phyloP scores from a whole-genome alignment of 2,888 invertebrate species.

The Dynastes grantii region DNA sequence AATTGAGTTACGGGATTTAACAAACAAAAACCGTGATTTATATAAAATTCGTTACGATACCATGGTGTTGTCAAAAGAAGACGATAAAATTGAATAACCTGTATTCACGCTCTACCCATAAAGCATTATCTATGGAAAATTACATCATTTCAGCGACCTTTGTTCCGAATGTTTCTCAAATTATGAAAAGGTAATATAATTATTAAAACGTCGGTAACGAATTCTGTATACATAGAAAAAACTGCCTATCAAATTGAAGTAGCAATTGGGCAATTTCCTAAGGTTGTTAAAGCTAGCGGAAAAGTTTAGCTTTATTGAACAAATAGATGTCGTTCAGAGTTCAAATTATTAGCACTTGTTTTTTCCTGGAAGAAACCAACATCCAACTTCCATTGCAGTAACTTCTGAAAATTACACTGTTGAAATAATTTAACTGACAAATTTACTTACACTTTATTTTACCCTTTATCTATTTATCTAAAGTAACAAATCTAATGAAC shows the following conservation, averaged over 20 bases:
- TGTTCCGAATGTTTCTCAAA: neutral
- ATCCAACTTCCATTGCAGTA: neutral
- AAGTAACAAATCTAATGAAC: constrained; percentile 46
- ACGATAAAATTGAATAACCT: constrained; percentile 10
- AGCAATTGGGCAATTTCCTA: neutral
- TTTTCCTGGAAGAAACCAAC: neutral
- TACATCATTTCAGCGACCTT: neutral
- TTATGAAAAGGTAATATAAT: neutral
- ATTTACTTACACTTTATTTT: constrained; percentile 24
- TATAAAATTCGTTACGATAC: constrained; percentile 20
- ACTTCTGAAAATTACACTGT: constrained; percentile 3
- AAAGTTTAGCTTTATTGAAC: too few relatives aligned
- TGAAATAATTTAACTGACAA: constrained; percentile 7
- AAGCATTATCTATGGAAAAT: neutral
- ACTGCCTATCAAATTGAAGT: neutral
- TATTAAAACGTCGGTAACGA: constrained; percentile 1
- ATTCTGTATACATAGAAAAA: neutral
- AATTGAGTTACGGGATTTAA: too few relatives aligned
- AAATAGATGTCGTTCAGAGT: too few relatives aligned
- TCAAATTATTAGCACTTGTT: too few relatives aligned
- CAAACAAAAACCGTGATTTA: constrained; percentile 1
- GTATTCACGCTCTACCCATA: neutral
- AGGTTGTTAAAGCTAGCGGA: neutral
- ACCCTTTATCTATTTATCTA: constrained; percentile 35
- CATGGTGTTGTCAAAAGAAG: constrained; percentile 9